These are phyloP conservation scores for Tigriopus japonicus DNA, from an alignment of 1,140 invertebrate species.

Conservation along the genomic window DNA sequence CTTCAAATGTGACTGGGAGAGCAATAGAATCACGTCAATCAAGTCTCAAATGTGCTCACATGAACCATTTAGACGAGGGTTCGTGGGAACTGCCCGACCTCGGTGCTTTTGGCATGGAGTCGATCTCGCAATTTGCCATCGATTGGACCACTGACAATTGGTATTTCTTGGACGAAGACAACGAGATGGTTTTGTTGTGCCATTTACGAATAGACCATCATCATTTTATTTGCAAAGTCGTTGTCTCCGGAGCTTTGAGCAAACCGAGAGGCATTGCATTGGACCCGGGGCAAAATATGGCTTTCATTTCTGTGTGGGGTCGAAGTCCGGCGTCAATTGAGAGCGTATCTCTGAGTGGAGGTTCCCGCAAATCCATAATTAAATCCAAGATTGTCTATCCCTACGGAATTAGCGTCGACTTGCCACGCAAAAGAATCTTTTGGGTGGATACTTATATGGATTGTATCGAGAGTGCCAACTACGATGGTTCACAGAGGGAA, in stretches of 20 bases:
- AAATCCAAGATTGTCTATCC: slow-evolving; percentile 47
- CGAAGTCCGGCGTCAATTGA: slow-evolving; percentile 38
- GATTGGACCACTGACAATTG: slow-evolving; percentile 71
- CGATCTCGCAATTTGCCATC: slow-evolving; percentile 45
- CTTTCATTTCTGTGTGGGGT: slow-evolving; percentile 60
- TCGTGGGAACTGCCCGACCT: neutral
- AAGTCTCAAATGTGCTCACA: neutral
- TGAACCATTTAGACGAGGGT: neutral
- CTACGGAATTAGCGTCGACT: slow-evolving; percentile 46
- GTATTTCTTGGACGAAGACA: slow-evolving; percentile 58
- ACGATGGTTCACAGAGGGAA: slow-evolving; percentile 41
- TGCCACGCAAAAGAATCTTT: slow-evolving; percentile 47
- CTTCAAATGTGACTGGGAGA: neutral
- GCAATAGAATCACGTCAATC: neutral
- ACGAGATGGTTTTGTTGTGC: slow-evolving; percentile 50
- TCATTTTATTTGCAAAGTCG: slow-evolving; percentile 37
- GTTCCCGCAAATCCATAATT: slow-evolving; percentile 32
- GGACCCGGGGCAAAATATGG: slow-evolving; percentile 49
- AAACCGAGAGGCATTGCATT: slow-evolving; percentile 56
- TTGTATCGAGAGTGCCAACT: slow-evolving; percentile 46
- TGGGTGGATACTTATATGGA: slow-evolving; percentile 59
- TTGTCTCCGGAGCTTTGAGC: slow-evolving; percentile 46
- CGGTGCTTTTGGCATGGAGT: neutral
- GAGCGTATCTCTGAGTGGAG: slow-evolving; percentile 39
- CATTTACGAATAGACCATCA: slow-evolving; percentile 28